Evolutionary conservation across 2,888 invertebrate species (phyloP), one percentile per base, ranked within the genome.

Genomic region (Rotaria socialis): DNA sequence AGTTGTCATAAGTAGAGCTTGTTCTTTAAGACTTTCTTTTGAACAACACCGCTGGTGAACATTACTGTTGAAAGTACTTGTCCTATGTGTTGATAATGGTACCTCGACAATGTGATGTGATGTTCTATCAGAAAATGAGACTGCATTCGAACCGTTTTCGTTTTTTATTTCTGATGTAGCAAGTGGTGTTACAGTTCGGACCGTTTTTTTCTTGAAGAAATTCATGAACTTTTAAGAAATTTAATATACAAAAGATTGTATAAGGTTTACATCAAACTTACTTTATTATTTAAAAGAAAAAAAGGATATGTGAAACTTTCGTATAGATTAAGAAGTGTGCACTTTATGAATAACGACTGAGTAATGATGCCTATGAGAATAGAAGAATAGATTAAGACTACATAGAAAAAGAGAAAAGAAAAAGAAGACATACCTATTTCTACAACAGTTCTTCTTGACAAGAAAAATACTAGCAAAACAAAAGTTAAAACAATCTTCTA

Each of bases 11-110:
- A 86, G 80, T 55, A 86, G 47, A 56, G 85, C 19, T 35, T 86
- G 85, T 50, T 85, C 86, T 85, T 85, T 86, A 22, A 86, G 50
- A 75, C 80, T 85, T 58, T 86, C 84, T 74, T 85, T 86, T 41
- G 43, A 19, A 80, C 75, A 80, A 47, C 43, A 80, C 24, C n/a
- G 47, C 6, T 47, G 75, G 24, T 27, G 27, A 35, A 35, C 5
- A 35, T 27, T 16, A 16, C 19, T 11, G 11, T 67, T 67, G 35
- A 2, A 3, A 7, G 3, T 56, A 24, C 22, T 22, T 8, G 22
- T 24, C 24, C 6, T 5, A 22, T 22, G 24, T 5, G 4, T 22
- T 56, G 56, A 16, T 67, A 6, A 11, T 35, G 67, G 27, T 67
- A 67, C 5, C 4, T 16, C 16, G 35, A 35, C 14, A 35, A 11